Evolutionary conservation across 1,140 invertebrate species (phyloP), one percentile per base, ranked within the genome.

Genomic region (Trichomalopsis sarcophagae): DNA sequence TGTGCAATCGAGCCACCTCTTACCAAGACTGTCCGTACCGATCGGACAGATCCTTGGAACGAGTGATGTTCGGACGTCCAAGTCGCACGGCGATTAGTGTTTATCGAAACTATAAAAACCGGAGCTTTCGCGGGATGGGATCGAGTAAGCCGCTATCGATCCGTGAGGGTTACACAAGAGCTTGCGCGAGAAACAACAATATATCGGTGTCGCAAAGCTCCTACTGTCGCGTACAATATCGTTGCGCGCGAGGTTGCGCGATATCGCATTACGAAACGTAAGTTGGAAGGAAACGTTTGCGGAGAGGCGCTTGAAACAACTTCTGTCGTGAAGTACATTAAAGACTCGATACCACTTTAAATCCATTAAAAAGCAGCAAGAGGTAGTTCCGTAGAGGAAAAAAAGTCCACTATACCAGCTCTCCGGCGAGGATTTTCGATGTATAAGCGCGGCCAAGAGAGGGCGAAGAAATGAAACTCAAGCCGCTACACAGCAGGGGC

Each of bases 401-500:
- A 62, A 62, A 62, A 62, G 40, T 11, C 1, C 1, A 62, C 55
- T 13, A 36, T 36, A 14, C 47, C 2, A 5, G 17, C 6, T 21
- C 21, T 5, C 55, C 14, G 27, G 27, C 27, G 21, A n/a, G 55
- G 55, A n/a, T 62, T 62, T 62, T 62, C 14, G 7, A 44, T 9
- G 40, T 44, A 44, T 44, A 66, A n/a, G 62, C 33, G 33, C 33
- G 33, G 62, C 17, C 62, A n/a, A 10, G 50, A 7, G 33, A 55
- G 27, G 27, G n/a, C 40, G 55, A 75, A 77, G 82, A 81, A 84
- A 85, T 87, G 81, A 83, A 87, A 86, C 81, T 78, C 82, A 80
- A 80, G 71, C 68, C 17, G 27, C 44, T 21, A 40, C 27, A 13
- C 36, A 68, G 36, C 66, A 47, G 68, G 0, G 30, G 44, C 66